Base-by-base conservation (phyloP, 1,140 invertebrate genomes). In the Zaprionus nigranus region DNA sequence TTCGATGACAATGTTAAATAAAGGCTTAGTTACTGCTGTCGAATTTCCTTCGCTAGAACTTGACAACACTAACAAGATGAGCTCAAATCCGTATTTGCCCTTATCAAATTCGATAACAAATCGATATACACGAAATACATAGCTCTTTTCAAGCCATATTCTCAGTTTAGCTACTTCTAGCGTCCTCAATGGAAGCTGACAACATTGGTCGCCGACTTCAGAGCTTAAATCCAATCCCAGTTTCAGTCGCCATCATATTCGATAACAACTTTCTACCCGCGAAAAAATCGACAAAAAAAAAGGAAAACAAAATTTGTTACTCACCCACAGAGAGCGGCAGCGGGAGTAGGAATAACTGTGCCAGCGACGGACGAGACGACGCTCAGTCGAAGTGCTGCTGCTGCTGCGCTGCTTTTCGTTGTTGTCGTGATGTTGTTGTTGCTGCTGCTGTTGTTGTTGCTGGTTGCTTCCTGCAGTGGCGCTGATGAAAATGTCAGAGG, bases 201-300 rank as follows among this genome's bases (percentile, higher is more conserved):
- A 56, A 56, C 53, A 56, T 7, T 26, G 15, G 53, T 56, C 5
- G 53, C 20, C 0, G 12, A 5, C 13, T 17, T 17, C 30, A 58
- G 24, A 58, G 24, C 28, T 17, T 17, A 17, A 58, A 34, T 15
- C 13, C 13, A 43, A 15, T 28, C 24, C 38, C 60, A 28, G 24
- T 54, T 30, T 15, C 67, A 58, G 34, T 38, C 17, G 40, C 70
- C 78, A 69, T 82, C 71, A 87, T 82, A 82, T 85, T 85, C 84
- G 75, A 88, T 88, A 90, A 88, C 85, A 82, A 84, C 84, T 88
- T 88, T 88, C 84, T 88, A 87, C 58, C 74, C 81, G 68, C 70
- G 66, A 66, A 59, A 62, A 57, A 63, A 70, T 75, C 59, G 66
- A 56, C 6, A 38, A 22, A 15, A 49, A 15, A 49, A 54, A 22